phyloP scores from a whole-genome alignment of 64 coral and sea anemone species.

The Actinia tenebrosa region DNA sequence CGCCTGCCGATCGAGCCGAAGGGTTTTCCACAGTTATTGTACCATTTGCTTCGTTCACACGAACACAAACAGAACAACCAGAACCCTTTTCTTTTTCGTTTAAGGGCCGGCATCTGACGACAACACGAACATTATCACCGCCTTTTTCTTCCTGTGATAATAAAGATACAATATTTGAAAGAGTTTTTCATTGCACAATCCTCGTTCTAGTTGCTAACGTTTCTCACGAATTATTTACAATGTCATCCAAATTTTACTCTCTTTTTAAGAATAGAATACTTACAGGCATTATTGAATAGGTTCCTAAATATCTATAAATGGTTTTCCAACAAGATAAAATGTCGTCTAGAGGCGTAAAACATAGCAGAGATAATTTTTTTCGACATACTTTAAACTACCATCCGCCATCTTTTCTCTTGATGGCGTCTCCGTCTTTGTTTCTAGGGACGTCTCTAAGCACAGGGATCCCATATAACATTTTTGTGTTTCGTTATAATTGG shows the following conservation, averaged over 20 bases:
- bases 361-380: background rate
- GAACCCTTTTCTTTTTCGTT: conserved; percentile 82
- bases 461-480: background rate
- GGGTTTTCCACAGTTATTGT: conserved; percentile 73
- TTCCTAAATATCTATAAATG: background rate
- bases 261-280: background rate
- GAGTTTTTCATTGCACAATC: background rate
- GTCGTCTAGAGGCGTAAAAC: background rate
- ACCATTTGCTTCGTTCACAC: conserved; percentile 82
- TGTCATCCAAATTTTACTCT: background rate
- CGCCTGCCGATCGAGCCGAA: conserved; percentile 44
- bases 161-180: background rate
- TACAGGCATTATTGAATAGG: conserved; percentile 10
- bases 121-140: conserved; percentile 91
- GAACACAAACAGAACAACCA: conserved; percentile 63
- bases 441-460: background rate
- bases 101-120: conserved; percentile 95
- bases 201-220: background rate
- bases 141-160: conserved; percentile 32
- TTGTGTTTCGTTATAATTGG: background rate
- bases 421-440: background rate
- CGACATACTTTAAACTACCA: background rate
- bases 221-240: background rate
- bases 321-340: background rate
- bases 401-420: background rate